These are phyloP conservation scores for Dilophus febrilis DNA, from an alignment of 2,888 invertebrate genomes.

Conservation along the genomic window DNA sequence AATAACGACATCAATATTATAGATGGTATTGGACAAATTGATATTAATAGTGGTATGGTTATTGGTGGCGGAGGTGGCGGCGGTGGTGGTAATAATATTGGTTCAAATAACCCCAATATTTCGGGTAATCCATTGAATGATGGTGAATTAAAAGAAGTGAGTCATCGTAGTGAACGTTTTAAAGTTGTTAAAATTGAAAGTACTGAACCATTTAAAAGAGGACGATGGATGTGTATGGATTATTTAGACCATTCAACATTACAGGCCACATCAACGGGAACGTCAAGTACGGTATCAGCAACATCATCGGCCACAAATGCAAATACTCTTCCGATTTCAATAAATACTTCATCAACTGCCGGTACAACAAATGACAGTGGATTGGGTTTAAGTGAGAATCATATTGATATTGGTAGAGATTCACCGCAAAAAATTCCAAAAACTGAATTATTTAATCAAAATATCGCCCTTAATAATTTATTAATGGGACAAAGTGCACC, in stretches of 20 bases:
- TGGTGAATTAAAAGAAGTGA: constrained; percentile 44
- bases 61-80: constrained; percentile 40
- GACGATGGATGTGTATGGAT: constrained; percentile 90
- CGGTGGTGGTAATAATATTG: constrained; percentile 38
- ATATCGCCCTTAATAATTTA: not conserved
- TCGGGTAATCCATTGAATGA: constrained; percentile 38
- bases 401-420: constrained; percentile 17
- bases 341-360: constrained; percentile 16
- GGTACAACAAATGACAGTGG: constrained; percentile 17
- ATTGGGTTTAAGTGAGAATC: constrained; percentile 15
- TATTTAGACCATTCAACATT: constrained; percentile 68
- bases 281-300: not conserved
- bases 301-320: constrained; percentile 8
- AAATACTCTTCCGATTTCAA: constrained; percentile 7
- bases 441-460: not conserved
- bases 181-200: constrained; percentile 93
- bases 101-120: constrained; percentile 40
- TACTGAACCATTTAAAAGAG: constrained; percentile 82
- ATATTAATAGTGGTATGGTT: constrained; percentile 40
- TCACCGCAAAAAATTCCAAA: constrained; percentile 1
- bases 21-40: constrained; percentile 20
- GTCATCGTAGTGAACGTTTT: constrained; percentile 67
- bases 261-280: constrained; percentile 23
- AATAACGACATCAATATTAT: no score
- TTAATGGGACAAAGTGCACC: constrained; percentile 5